Base-by-base conservation (phyloP, 35 echinoderm and acorn worm species). In the Hemicentrotus pulcherrimus region DNA sequence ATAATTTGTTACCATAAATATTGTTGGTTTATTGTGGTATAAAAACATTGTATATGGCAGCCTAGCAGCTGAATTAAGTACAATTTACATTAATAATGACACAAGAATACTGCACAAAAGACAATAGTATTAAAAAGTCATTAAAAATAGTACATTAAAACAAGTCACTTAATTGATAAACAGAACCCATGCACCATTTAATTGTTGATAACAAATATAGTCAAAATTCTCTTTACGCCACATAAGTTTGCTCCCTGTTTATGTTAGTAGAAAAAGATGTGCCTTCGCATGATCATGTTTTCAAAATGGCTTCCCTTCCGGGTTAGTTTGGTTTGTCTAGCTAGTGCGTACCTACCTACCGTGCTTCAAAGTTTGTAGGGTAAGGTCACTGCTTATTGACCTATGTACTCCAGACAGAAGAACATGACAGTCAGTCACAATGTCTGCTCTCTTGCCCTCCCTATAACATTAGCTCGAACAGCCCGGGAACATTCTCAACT, bases 351-450 rank as follows among this genome's bases (percentile, higher is more conserved):
- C 88, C 88, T 16, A 5, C 35, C 35, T 31, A 90, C 4, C 46
- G 2, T 45, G 88, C 10, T 41, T 90, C 88, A 32, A 78, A 90
- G 31, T 90, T 58, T 31, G 45, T 55, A 18, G 35, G 6, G 48
- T 13, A 47, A 58, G 91, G 91, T 93, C 91, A 93, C 22, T 50
- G 91, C 48, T 93, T 58, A 31, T 24, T 93, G 91, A 93, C 91
- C 91, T 93, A 93, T 93, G 91, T 93, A 58, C 91, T 55, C 48
- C 48, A 47, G 47, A 50, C 91, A 58, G 24, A 13, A 28, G 46
- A 93, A 93, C 91, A 93, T 93, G 48, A 93, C 91, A 28, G n/a
- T 93, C 91, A 28, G n/a, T 93, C 91, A 93, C 48, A 90, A 47
- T 90, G 88, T 90, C 32, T 33, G 88, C 88, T 90, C 88, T 90